Evolutionary conservation across 2,797 vertebrate species (phyloP).

Genomic region (Furcifer pardalis): DNA sequence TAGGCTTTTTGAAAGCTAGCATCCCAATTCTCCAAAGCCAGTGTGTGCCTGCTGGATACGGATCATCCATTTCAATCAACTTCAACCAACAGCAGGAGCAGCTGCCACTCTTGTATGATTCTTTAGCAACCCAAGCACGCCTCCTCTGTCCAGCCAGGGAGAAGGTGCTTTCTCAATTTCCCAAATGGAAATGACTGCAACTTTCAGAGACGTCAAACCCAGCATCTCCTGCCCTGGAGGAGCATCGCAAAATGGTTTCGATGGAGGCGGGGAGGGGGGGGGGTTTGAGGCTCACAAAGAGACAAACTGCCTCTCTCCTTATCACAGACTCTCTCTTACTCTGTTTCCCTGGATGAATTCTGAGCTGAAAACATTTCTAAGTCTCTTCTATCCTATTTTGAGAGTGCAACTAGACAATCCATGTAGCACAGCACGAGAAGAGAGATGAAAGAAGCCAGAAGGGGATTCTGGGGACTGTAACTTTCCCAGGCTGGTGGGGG

Average conservation of each 20-base stretch:
- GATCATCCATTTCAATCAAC: constrained; percentile 1
- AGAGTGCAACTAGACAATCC: no score
- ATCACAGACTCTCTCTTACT: background rate
- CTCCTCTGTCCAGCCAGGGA: background rate
- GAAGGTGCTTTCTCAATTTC: constrained; percentile 8
- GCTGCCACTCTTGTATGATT: background rate
- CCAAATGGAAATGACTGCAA: background rate
- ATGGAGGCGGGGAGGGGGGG: fast-evolving
- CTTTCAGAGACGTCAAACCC: background rate
- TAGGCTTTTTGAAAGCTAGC: background rate
- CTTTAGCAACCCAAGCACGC: constrained; percentile 22
- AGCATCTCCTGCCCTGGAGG: background rate
- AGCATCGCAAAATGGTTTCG: constrained; percentile 3
- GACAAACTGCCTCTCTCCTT: background rate
- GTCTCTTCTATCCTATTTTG: background rate
- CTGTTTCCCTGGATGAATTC: constrained; percentile 7
- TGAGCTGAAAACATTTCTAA: constrained; percentile 41
- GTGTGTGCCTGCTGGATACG: constrained; percentile 15
- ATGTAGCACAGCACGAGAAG: no score
- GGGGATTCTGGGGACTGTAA: no score
- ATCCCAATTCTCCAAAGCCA: background rate
- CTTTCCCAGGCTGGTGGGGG: no score
- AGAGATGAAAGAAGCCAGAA: no score
- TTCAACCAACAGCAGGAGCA: constrained; percentile 20
- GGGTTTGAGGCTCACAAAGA: constrained; percentile 7